Conservation (phyloP, 2,113 vertebrate genomes). For the Burhinus oedicnemus region DNA sequence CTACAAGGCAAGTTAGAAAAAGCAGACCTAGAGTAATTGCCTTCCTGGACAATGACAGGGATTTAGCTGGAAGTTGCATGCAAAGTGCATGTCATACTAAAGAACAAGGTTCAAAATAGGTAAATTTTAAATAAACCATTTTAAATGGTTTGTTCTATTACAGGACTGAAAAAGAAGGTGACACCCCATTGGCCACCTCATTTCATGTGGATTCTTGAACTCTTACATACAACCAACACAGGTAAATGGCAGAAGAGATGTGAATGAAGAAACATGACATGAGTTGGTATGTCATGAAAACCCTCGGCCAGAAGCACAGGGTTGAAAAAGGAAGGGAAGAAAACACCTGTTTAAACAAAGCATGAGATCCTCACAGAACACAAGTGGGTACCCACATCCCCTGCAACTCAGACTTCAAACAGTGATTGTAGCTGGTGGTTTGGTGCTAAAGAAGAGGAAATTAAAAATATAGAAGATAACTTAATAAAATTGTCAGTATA, state of each 20-base stretch:
- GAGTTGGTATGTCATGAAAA: background rate
- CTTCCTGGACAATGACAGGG: background rate
- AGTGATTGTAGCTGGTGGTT: background rate
- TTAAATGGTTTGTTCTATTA: background rate
- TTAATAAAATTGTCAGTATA: background rate
- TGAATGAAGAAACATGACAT: background rate
- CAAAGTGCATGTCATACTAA: background rate
- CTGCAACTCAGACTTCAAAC: background rate
- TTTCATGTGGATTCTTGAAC: background rate
- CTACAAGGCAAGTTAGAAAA: background rate
- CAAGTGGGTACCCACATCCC: background rate
- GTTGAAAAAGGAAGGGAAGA: background rate
- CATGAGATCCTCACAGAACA: background rate
- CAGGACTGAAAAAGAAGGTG: background rate
- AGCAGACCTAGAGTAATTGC: background rate
- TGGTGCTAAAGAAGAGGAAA: background rate
- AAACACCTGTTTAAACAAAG: background rate
- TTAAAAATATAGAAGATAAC: background rate
- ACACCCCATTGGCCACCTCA: rapidly evolving
- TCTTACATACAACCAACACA: background rate
- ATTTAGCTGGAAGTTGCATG: background rate
- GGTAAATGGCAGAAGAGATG: background rate
- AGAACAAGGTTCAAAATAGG: background rate
- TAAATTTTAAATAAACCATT: background rate
- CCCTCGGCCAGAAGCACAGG: background rate